A percentile compares a stretch with the other conserved stretches of the same genome.
Conservation (phyloP, 2,113 vertebrate species). For the Tyrannus savana region DNA sequence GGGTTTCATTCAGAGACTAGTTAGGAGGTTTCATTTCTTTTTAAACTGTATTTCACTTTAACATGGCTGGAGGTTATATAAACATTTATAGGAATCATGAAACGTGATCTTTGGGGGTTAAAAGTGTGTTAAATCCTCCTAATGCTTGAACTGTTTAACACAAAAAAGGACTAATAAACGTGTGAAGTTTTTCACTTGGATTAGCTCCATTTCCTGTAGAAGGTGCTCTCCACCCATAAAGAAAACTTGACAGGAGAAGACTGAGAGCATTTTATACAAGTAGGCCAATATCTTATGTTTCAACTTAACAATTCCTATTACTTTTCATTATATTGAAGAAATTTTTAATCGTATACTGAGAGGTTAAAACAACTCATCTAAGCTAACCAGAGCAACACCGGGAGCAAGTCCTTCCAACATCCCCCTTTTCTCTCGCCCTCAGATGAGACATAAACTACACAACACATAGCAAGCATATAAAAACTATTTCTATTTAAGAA, state of each 20-base stretch:
- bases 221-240: conserved; percentile 72
- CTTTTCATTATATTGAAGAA: background rate
- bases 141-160: conserved; percentile 62
- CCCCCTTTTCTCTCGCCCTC: background rate
- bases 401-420: background rate
- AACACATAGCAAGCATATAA: background rate
- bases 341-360: background rate
- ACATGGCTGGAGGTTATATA: conserved; percentile 69
- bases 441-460: background rate
- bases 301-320: background rate
- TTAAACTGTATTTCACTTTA: conserved; percentile 49
- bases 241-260: conserved; percentile 63
- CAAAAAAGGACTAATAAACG: conserved; percentile 54
- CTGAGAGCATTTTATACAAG: background rate
- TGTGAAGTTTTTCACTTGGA: conserved; percentile 59
- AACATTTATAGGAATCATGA: conserved; percentile 68
- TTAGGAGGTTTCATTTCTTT: conserved; percentile 21
- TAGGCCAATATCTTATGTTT: background rate
- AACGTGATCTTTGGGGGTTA: conserved; percentile 66
- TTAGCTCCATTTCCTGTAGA: conserved; percentile 69
- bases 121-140: conserved; percentile 64
- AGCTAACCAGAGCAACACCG: background rate
- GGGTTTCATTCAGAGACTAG: conserved; percentile 3
- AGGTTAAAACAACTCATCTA: background rate
- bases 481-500: conserved; percentile 22